Evolutionary conservation across 2,888 invertebrate genomes (phyloP), one percentile per base, ranked within the genome.

Genomic region (Isoperla grammatica): DNA sequence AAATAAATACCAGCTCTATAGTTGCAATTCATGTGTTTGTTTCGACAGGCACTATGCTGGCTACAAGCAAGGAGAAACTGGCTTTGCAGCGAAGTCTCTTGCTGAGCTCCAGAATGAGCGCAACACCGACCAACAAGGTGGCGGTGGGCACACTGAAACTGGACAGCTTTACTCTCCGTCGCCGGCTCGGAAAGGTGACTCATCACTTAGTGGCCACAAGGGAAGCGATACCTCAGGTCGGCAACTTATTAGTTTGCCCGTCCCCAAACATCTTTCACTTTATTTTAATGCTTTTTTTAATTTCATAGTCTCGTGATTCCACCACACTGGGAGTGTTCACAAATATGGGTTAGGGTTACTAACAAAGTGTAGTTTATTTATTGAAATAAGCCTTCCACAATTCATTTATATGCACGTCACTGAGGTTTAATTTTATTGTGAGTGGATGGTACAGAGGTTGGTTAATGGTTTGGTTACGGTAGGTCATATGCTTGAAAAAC

Each of bases 41-140:
- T 56, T 17, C 13, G 42, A 12, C 62, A 68, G 68, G 60, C 64
- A 63, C 53, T 67, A 67, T 57, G 61, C 67, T 37, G 66, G 68
- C 19, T 69, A 69, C 61, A 68, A 68, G 61, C 67, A 65, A 45
- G 68, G 65, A 20, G 67, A 67, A 56, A 63, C 67, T 2, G 66
- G 65, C 20, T 64, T 60, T 35, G 61, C 64, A 9, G 67, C 68
- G 9, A 70, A 71, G 62, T 68, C 69, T 12, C 61, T 71, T 49
- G 69, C 70, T 15, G 72, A 71, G 60, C 61, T 71, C 43, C 69
- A 71, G 63, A 71, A 71, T 59, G 68, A 69, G 59, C 64, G 69
- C 12, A 71, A 70, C 59, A 67, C 67, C 49, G 66, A 67, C 29
- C 66, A 66, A 43, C 61, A 64, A 48, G 57, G 60, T 3, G 40